phyloP scores from a whole-genome alignment of 2,797 vertebrate genomes.

The Halcyon chelicuti region DNA sequence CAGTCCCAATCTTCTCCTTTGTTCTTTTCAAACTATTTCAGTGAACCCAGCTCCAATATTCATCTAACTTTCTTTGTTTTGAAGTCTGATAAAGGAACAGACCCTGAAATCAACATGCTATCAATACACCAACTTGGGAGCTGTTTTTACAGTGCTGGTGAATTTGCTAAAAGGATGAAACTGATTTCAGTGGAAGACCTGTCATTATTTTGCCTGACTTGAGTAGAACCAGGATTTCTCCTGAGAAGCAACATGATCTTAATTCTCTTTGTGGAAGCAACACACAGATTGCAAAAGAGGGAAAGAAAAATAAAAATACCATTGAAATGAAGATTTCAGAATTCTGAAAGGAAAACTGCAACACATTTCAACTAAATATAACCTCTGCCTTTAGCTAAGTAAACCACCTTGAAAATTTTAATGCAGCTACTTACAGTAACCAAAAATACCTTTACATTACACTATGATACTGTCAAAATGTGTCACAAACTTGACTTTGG shows the following conservation, averaged over 20 bases:
- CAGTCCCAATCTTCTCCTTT: not conserved
- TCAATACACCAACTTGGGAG: not conserved
- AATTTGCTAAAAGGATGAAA: not conserved
- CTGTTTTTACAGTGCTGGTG: not conserved
- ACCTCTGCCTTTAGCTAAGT: not conserved
- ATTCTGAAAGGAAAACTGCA: not conserved
- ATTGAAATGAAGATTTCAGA: not conserved
- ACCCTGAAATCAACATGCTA: not conserved
- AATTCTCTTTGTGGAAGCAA: not conserved
- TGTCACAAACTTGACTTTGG: not conserved
- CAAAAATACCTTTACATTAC: not conserved
- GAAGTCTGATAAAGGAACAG: not conserved
- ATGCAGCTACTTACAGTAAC: not conserved
- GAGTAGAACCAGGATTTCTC: not conserved
- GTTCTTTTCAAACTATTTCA: not conserved
- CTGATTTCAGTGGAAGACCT: not conserved
- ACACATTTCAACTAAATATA: not conserved
- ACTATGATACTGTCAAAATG: not conserved
- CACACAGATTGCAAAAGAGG: constrained; percentile 7
- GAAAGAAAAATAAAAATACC: not conserved
- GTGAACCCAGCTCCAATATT: not conserved
- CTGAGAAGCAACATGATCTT: not conserved
- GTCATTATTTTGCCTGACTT: not conserved
- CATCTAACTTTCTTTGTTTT: not conserved
- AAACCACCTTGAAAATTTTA: not conserved